phyloP scores from a whole-genome alignment of 2,797 vertebrate genomes.

The Moxostoma hubbsi region DNA sequence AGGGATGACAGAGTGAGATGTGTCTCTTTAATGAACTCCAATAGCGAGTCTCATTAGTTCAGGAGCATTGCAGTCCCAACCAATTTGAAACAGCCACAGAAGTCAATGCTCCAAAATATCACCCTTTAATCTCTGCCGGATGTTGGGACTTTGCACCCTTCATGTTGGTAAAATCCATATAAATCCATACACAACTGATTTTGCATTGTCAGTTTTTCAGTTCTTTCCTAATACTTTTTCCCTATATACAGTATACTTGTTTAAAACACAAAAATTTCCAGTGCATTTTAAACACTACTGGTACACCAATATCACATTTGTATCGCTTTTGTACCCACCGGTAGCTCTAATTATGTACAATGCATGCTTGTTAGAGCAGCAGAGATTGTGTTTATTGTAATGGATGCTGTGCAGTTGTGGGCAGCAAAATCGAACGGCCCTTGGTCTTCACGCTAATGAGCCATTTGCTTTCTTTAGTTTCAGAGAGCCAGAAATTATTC shows the following conservation, averaged over 20 bases:
- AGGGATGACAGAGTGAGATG: constrained; percentile 26
- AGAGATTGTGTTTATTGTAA: constrained; percentile 6
- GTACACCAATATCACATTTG: not conserved
- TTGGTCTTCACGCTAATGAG: constrained; percentile 25
- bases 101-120: constrained; percentile 13
- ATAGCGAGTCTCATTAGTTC: constrained; percentile 28
- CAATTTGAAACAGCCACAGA: constrained; percentile 38
- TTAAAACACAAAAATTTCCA: not conserved
- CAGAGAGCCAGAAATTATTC: constrained; percentile 1
- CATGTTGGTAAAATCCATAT: not conserved
- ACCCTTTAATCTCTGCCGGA: constrained; percentile 14
- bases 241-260: not conserved
- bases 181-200: not conserved
- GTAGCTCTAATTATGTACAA: constrained; percentile 21
- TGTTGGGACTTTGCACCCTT: constrained; percentile 16
- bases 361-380: constrained; percentile 2
- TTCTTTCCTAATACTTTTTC: not conserved
- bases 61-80: constrained; percentile 20
- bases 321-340: not conserved
- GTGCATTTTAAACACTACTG: too few species aligned
- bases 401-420: constrained; percentile 16
- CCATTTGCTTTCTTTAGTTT: constrained; percentile 21
- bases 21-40: constrained; percentile 24
- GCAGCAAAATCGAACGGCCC: constrained; percentile 25
- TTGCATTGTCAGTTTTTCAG: not conserved